A percentile compares a stretch with the other conserved stretches of the same genome.
Conservation (phyloP, 2,113 vertebrate genomes). For the Pyxicephalus adspersus region DNA sequence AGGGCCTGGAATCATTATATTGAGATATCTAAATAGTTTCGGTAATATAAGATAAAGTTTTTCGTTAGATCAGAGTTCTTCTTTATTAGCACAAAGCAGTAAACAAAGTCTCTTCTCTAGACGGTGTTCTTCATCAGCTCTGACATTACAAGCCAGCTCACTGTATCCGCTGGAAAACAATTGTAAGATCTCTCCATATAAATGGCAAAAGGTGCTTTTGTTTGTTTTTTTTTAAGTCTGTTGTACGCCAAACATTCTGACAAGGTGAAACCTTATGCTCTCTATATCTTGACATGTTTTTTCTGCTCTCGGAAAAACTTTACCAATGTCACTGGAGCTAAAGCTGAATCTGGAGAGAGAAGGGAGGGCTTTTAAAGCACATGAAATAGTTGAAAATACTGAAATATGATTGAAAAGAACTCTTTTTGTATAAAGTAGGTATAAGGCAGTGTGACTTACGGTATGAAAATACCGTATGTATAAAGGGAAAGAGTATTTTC, state of each 20-base stretch:
- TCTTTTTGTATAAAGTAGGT: background rate
- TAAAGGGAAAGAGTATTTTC: too few species aligned
- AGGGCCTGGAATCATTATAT: too few species aligned
- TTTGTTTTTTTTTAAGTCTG: slow-evolving; percentile 64
- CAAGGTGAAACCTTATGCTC: slow-evolving; percentile 68
- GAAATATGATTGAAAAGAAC: background rate
- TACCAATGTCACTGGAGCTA: slow-evolving; percentile 63
- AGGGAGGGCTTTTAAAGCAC: slow-evolving; percentile 2
- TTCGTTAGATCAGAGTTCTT: too few species aligned
- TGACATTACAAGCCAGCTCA: slow-evolving; percentile 63
- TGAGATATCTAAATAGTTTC: too few species aligned
- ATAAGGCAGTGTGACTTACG: too few species aligned
- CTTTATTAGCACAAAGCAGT: slow-evolving; percentile 20
- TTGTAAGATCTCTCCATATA: slow-evolving; percentile 63
- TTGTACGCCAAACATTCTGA: slow-evolving; percentile 66
- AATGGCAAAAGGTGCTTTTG: slow-evolving; percentile 69
- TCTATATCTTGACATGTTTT: slow-evolving; percentile 66
- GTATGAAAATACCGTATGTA: too few species aligned
- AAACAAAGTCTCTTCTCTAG: slow-evolving; percentile 50
- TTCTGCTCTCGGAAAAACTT: slow-evolving; percentile 65
- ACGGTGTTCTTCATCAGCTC: slow-evolving; percentile 58
- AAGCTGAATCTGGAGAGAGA: slow-evolving; percentile 62
- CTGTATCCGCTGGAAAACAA: slow-evolving; percentile 58
- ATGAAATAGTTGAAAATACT: background rate
- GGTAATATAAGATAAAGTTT: too few species aligned